These are phyloP conservation scores for Enteromius anoplus DNA, from an alignment of 2,797 vertebrate genomes.

Conservation along the genomic window DNA sequence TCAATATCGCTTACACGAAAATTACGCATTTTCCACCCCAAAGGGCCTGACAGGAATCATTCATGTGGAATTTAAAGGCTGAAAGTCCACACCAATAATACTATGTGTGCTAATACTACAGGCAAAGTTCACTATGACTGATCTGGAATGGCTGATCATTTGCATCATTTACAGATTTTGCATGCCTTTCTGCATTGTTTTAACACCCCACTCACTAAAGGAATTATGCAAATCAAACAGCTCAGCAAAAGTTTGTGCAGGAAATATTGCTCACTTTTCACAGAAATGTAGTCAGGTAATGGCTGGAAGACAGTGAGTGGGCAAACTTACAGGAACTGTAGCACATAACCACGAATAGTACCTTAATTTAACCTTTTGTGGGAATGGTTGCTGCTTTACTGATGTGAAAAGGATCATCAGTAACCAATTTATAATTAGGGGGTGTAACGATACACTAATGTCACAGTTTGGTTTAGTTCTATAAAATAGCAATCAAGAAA, in stretches of 20 bases:
- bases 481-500: too few relatives aligned
- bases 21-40: neutral
- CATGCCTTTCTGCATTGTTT: neutral
- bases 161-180: neutral
- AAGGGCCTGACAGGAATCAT: neutral
- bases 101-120: neutral
- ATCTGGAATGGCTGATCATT: neutral
- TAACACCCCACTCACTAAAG: neutral
- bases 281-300: neutral
- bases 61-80: neutral
- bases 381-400: neutral
- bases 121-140: neutral
- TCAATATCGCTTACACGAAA: neutral
- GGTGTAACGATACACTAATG: neutral
- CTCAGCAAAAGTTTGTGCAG: neutral
- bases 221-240: neutral
- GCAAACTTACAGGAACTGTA: neutral
- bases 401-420: neutral
- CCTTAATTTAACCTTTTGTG: neutral
- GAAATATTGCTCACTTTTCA: neutral
- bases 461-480: too few relatives aligned
- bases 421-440: neutral
- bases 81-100: neutral
- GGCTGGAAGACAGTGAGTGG: neutral
- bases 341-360: neutral